Evolutionary conservation across 92 coral and sea anemone genomes (phyloP), one percentile per base, ranked within the genome.

Genomic region (Porites divaricata): DNA sequence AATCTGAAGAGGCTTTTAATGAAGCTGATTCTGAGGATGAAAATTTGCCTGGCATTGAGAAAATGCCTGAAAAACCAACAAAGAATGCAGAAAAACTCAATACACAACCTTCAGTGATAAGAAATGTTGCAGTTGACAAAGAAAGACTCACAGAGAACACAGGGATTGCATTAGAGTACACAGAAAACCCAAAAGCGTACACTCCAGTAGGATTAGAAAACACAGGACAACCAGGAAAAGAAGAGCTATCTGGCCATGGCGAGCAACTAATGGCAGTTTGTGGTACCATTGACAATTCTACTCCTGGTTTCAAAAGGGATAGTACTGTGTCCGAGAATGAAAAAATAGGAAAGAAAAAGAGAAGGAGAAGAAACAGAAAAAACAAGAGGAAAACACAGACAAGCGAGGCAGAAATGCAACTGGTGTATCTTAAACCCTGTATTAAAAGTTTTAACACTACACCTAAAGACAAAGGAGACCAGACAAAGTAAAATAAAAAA

Each of bases 341-440:
- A 65, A 54, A 73, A 6, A 83, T 77, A 49, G 65, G 51, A 53
- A 41, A 25, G 28, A 89, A 74, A 77, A 75, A 56, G 62, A 84
- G 75, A 14, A 78, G 63, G 23, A 65, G 73, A 69, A 81, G 79
- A 63, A n/a, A 59, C 49, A 67, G 54, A 63, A 67, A 53, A 52
- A 8, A 66, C 15, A 22, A 51, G 53, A 26, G 58, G 14, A 51
- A 83, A 26, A 63, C 3, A 35, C 7, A 25, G 59, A 83, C 52
- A 54, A 41, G 63, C 7, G 61, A 72, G 16, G 57, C 22, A n/a
- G 41, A 7, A 12, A 41, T 24, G 16, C 2, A 62, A 45, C 25
- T 72, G 19, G 67, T 10, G 1, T 83, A 74, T 62, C 58, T 83
- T 15, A 48, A 20, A 26, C 79, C 79, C 9, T 12, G 49, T 51